Base-by-base conservation (phyloP, 2,113 vertebrate genomes). In the Psephotus haematonotus region DNA sequence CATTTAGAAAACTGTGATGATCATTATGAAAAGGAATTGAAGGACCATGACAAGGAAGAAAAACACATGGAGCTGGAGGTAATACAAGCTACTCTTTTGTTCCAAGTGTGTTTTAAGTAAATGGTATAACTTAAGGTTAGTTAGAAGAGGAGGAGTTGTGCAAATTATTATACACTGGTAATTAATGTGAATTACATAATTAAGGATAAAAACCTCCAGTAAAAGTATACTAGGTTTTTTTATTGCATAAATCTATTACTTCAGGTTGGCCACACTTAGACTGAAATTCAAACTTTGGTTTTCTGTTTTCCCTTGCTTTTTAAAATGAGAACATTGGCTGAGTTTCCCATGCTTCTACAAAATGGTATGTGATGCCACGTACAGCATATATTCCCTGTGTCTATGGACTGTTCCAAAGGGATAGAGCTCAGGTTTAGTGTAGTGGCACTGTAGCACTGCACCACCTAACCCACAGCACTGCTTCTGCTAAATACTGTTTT, bases 21-120 rank as follows among this genome's bases (percentile, higher is more conserved):
- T 62, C 47, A 53, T 37, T 97, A 92, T n/a, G 64, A 59, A 60
- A 76, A 46, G 68, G 93, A 92, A 95, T n/a, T 63, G 72, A 93
- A 94, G 68, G 93, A 95, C 59, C 85, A 79, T 43, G 92, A 97
- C 79, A 97, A 93, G 18, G 96, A 98, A 74, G 78, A 77, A 55
- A 98, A 98, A 29, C 92, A 86, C 55, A 90, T 87, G 67, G 91
- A 90, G 47, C 91, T 94, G 55, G 95, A 98, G 98, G 98, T 99
- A 98, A 93, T 93, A 68, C 52, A 84, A 80, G 11, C 76, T 95
- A 76, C 47, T 86, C 8, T 63, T 87, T 90, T 91, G 78, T 90
- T 86, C 53, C 49, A 71, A 80, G 11, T 31, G 11, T 88, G 28
- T 65, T 88, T 90, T 62, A 86, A 81, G 7, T 52, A 68, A 64